Evolutionary conservation across 2,113 vertebrate genomes (phyloP), one percentile per base, ranked within the genome.

Genomic region (Eleginops maclovinus): DNA sequence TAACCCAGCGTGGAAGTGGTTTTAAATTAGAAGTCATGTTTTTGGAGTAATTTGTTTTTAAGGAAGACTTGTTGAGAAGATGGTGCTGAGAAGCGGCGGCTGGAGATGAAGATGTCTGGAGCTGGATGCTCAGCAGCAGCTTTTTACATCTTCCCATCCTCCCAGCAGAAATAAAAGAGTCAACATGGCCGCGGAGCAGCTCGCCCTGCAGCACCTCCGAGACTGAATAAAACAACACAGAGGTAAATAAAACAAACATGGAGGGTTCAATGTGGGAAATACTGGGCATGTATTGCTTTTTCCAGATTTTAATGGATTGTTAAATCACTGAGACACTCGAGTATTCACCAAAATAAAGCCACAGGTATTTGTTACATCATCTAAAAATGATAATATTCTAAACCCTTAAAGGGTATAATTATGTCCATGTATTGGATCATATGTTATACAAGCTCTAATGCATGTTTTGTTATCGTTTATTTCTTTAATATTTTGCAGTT

Each of bases 101-200:
- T 36, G 31, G 31, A 44, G 11, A 17, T 14, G 89, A 51, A 79
- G 75, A 76, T 51, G 83, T 71, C 26, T 43, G 72, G n/a, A 22
- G 87, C 75, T 17, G 61, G 61, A 78, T 43, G 77, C 74, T 67
- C 55, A 60, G 76, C 40, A 55, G 67, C 58, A 36, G 11, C 60
- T 36, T 41, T 64, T 9, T 61, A n/a, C 74, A 3, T 54, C 80
- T 16, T 36, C 64, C 19, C 82, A 40, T 82, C 82, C 79, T 72
- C 67, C 74, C 60, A 43, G 62, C 44, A 13, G 44, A 36, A 36
- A 64, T 59, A 74, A 24, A 77, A 17, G 81, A 87, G 81, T 68
- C 82, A 90, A 87, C 83, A 93, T 91, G 90, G 89, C 88, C 64
- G 90, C 88, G 79, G 73, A 87, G 81, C 56, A 36, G 76, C 68